Base-by-base conservation (phyloP, 2,113 vertebrate species). In the Oxyura jamaicensis region DNA sequence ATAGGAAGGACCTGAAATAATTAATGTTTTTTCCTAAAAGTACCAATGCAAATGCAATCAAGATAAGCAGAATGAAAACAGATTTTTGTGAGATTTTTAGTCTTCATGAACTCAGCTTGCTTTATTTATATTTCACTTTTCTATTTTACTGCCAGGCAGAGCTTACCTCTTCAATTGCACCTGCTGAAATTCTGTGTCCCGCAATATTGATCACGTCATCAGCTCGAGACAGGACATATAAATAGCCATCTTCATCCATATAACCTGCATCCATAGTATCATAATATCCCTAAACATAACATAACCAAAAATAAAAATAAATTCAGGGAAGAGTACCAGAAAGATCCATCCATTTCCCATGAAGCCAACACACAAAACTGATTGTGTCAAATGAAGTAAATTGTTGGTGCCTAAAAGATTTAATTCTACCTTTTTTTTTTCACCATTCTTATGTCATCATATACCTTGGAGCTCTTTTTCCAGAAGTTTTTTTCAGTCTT, bases 151-250 rank as follows among this genome's bases (percentile, higher is more conserved):
- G 33, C n/a, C 59, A 83, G 31, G 26, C 53, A 87, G 44, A 42
- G n/a, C 88, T 88, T 96, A 99, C 99, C 99, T 99, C 99, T 94
- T 99, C 99, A 93, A 99, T 95, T 0, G 99, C 99, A 8, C 99
- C 99, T 36, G 99, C 97, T 28, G 99, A 99, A 96, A 99, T 97
- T 93, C 99, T 99, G 97, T 99, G 99, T 52, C 99, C 99, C 0
- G 99, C 99, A 97, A 99, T 98, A 62, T 99, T 99, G 97, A 99
- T 99, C 92, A 99, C 99, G 75, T 99, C 99, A 96, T 99, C 99
- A 88, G 99, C 98, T 35, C 99, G 98, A 73, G 99, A 99, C 98
- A 99, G 98, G 56, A 99, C 98, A 87, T 99, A 99, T 2, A 99
- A 75, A 93, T 99, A 99, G 33, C 98, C 98, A 79, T 99, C 98